These are phyloP conservation scores for Porites divaricata DNA, from an alignment of 92 coral and sea anemone genomes.

Conservation along the genomic window DNA sequence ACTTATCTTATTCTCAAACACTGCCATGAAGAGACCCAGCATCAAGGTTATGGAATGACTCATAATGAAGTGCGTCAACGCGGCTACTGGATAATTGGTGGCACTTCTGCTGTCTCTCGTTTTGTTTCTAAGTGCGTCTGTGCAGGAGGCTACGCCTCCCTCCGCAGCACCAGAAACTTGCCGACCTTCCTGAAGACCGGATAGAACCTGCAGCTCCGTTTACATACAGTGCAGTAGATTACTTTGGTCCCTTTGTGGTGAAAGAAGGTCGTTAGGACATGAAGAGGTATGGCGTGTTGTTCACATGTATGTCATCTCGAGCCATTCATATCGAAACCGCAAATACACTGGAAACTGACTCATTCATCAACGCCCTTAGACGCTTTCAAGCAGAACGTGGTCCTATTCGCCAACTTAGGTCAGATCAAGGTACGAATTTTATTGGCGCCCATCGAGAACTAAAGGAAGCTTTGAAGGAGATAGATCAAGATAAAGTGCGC, in stretches of 20 bases:
- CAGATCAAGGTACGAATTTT: constrained; percentile 52
- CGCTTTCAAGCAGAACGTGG: constrained; percentile 41
- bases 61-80: constrained; percentile 40
- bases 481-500: no score
- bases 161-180: constrained; percentile 34
- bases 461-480: no score
- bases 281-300: constrained; percentile 51
- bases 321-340: constrained; percentile 52
- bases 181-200: constrained; percentile 42
- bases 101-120: constrained; percentile 25
- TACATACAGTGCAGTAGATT: constrained; percentile 44
- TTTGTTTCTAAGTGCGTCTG: constrained; percentile 16
- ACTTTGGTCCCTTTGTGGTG: constrained; percentile 45
- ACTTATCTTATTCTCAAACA: constrained; percentile 5
- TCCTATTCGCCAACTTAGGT: constrained; percentile 34
- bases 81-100: constrained; percentile 41
- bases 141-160: constrained; percentile 21
- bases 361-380: constrained; percentile 49
- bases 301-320: constrained; percentile 40
- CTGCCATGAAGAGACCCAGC: constrained; percentile 24
- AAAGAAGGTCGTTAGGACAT: constrained; percentile 44
- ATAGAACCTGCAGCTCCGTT: constrained; percentile 33
- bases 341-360: constrained; percentile 15
- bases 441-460: no score
- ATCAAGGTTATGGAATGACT: constrained; percentile 42